Base-by-base conservation (phyloP, 2,113 vertebrate genomes). In the Ictidomys tridecemlineatus region DNA sequence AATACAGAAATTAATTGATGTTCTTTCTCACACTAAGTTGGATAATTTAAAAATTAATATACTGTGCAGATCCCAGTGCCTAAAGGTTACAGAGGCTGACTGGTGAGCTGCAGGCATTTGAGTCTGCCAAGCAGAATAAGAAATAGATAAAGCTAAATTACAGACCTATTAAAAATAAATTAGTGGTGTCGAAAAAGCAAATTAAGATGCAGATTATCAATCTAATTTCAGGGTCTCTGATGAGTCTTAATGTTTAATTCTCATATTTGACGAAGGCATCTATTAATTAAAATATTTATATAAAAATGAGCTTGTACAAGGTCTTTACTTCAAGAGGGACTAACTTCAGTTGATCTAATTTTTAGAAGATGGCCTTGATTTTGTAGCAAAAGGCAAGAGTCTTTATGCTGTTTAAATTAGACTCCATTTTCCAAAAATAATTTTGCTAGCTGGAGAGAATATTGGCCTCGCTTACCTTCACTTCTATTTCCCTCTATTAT, bases 271-370 rank as follows among this genome's bases (percentile, higher is more conserved):
- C 97, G 97, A 98, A 98, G 82, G n/a, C 78, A 97, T 97, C 89
- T 98, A 97, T 98, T 98, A 98, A 98, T 98, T 98, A 98, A 98
- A 98, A 98, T 98, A 98, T 98, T 98, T 98, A 92, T 98, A 92
- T 93, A 98, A 98, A 96, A 96, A 93, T 69, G 56, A 97, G 22
- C 34, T 78, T 98, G 89, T 76, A 98, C 51, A 88, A 97, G 96
- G 94, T 96, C 85, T 97, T 91, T 30, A 4, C 98, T 98, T 96
- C 92, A 96, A 97, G 89, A 97, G 86, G 92, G 88, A 97, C 53
- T 89, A 91, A 28, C 91, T 95, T 95, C 84, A 97, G 63, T 95
- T 97, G 96, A 98, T 96, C 28, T 95, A 45, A 86, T 95, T 96
- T 87, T 96, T 82, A 91, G 93, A 97, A 98, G 96, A 97, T 70